A percentile compares a stretch with the other conserved stretches of the same genome.
Evolutionary conservation across 1,140 invertebrate species (phyloP).

Genomic region (Trachelipus rathkii): DNA sequence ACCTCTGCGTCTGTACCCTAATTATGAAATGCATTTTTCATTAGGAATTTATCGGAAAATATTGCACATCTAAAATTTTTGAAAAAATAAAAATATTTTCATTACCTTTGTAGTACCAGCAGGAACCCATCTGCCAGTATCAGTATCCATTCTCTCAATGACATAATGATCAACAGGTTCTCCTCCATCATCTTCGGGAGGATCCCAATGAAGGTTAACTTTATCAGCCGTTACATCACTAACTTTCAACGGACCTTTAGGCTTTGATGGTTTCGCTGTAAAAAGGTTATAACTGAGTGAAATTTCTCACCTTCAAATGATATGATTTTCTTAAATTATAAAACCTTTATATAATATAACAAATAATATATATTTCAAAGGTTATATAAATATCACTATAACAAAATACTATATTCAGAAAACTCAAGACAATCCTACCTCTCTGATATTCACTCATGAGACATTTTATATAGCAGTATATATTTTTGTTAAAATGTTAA

Average conservation of each 20-base stretch:
- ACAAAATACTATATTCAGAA: no score
- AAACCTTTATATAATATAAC: no score
- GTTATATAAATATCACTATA: no score
- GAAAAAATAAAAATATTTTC: slow-evolving; percentile 47
- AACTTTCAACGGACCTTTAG: slow-evolving; percentile 72
- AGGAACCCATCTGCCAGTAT: slow-evolving; percentile 89
- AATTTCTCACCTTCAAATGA: no score
- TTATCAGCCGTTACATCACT: slow-evolving; percentile 86
- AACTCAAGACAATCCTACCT: no score
- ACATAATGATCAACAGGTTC: slow-evolving; percentile 89
- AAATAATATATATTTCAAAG: no score
- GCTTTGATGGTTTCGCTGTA: slow-evolving; percentile 60
- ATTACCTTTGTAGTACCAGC: slow-evolving; percentile 82
- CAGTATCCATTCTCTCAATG: slow-evolving; percentile 90
- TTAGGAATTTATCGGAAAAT: no score
- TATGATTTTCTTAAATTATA: no score
- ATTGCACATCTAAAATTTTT: not conserved
- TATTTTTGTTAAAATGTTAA: no score
- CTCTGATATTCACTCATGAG: no score
- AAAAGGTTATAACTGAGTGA: not conserved
- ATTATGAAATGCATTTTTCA: not conserved
- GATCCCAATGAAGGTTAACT: slow-evolving; percentile 89
- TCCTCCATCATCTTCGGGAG: slow-evolving; percentile 90
- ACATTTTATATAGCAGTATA: no score
- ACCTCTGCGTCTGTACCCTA: slow-evolving; percentile 45